Evolutionary conservation across 2,888 invertebrate species (phyloP), one percentile per base, ranked within the genome.

Genomic region (Falcaria lacertinaria): DNA sequence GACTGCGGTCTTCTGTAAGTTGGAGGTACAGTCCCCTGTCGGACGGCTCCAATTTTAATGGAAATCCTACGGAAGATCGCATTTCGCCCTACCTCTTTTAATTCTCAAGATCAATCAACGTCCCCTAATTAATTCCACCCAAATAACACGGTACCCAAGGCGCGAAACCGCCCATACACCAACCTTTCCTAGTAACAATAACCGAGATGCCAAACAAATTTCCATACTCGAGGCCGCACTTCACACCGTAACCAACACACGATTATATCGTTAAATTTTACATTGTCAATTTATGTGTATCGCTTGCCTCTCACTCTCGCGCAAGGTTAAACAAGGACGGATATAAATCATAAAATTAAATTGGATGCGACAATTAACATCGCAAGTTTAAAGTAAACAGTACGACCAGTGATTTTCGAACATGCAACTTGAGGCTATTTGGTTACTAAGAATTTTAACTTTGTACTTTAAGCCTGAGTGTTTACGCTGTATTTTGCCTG

Each of bases 261-360:
- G 54, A 64, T 74, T 71, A 68, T 51, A 60, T 84, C 85, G 77
- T 85, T 74, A 84, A 86, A 80, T 69, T 81, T 85, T 72, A 82
- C 74, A 75, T 60, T 72, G 69, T 69, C 68, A 63, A 69, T 78
- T 78, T 74, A 74, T 73, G 61, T 74, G 67, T 74, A 76, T 73
- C 77, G 70, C 75, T 54, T 60, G 46, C 39, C 28, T 74, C 77
- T 59, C 69, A 33, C 57, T 77, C 60, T n/a, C 34, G 7, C 15
- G 37, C 33, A 33, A 1, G 8, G 28, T 33, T 35, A 49, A 62
- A 72, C 43, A 55, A 58, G 52, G 72, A 70, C 59, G 53, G 49
- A 52, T 47, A 46, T 48, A 48, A 45, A 46, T 50, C 50, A 72
- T 75, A 70, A 80, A 78, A 79, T 68, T 64, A 73, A 74, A 80